phyloP scores from a whole-genome alignment of 2,888 invertebrate genomes.

The Andrena dorsata region DNA sequence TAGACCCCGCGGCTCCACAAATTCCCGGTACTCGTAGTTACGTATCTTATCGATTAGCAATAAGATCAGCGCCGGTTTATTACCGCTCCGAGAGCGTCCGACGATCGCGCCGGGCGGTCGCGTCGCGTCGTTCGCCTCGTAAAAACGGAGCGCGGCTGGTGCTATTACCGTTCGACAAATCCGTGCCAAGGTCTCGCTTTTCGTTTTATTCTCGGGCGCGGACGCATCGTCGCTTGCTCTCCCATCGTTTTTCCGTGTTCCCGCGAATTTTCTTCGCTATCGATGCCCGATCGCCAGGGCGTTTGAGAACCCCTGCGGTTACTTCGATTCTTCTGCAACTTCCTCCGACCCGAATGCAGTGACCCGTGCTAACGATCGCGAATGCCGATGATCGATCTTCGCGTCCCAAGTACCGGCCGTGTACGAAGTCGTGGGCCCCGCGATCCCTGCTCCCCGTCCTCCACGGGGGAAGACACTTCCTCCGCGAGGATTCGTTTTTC shows the following conservation, averaged over 20 bases:
- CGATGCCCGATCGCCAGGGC: not conserved
- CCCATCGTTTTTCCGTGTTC: conserved; percentile 12
- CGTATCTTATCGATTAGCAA: conserved; percentile 4
- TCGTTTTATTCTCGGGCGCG: conserved; percentile 66
- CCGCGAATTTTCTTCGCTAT: not conserved
- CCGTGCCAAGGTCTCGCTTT: conserved; percentile 73
- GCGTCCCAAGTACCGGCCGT: conserved; percentile 22
- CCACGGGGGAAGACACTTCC: not conserved
- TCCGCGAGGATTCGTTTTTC: not conserved
- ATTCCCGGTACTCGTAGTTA: not conserved
- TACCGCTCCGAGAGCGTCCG: conserved; percentile 7
- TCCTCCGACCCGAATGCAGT: conserved; percentile 63
- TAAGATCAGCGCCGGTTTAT: conserved; percentile 10
- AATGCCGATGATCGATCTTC: conserved; percentile 58
- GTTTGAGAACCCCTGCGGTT: conserved; percentile 53
- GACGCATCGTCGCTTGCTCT: conserved; percentile 44
- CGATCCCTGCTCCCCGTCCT: conserved; percentile 19
- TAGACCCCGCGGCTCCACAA: too few relatives aligned
- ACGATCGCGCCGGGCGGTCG: conserved; percentile 17
- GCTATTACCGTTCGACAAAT: conserved; percentile 56
- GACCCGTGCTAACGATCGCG: conserved; percentile 60
- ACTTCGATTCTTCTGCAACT: conserved; percentile 55
- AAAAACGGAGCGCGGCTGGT: conserved; percentile 58
- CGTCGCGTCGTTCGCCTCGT: conserved; percentile 32
- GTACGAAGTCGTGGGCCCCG: conserved; percentile 32